Percentiles rank a stretch among this genome's conserved stretches.
phyloP scores from a whole-genome alignment of 2,113 vertebrate genomes.

The Ictalurus furcatus region DNA sequence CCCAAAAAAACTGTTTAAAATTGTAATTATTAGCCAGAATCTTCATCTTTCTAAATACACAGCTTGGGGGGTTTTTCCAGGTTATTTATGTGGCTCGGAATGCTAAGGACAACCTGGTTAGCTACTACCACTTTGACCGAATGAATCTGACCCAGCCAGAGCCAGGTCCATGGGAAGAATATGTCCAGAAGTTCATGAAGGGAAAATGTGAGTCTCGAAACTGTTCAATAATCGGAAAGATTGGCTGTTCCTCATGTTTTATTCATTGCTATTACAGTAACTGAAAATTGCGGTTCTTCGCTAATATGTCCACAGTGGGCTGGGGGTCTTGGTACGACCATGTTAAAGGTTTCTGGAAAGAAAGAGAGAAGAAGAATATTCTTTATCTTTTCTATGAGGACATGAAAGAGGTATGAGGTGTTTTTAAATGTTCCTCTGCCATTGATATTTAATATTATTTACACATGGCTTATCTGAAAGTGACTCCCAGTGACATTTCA shows the following conservation, averaged over 20 bases:
- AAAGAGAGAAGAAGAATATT: conserved; percentile 76
- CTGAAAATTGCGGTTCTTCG: neutral
- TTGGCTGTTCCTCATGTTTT: neutral
- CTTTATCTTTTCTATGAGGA: conserved; percentile 90
- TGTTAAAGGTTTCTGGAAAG: conserved; percentile 84
- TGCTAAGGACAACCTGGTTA: conserved; percentile 87
- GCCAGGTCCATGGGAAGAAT: conserved; percentile 80
- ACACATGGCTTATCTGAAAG: no score
- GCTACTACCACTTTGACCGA: conserved; percentile 83
- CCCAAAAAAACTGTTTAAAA: neutral
- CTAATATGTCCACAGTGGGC: neutral
- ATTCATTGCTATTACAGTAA: neutral
- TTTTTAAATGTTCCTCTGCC: neutral
- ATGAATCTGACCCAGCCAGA: conserved; percentile 79
- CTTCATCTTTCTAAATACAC: neutral
- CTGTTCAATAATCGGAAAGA: neutral
- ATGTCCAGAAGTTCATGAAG: conserved; percentile 79
- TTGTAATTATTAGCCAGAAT: neutral
- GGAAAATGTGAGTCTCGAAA: conserved; percentile 71
- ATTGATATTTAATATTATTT: neutral
- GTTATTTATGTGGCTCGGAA: conserved; percentile 86
- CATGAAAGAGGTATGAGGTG: conserved; percentile 82
- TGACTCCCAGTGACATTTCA: no score
- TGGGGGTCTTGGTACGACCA: conserved; percentile 89
- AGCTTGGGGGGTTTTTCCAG: conserved; percentile 58